Evolutionary conservation across 37 sponge, comb jelly and placozoan species (phyloP), one percentile per base, ranked within the genome.

Genomic region (Beroe forskalii): DNA sequence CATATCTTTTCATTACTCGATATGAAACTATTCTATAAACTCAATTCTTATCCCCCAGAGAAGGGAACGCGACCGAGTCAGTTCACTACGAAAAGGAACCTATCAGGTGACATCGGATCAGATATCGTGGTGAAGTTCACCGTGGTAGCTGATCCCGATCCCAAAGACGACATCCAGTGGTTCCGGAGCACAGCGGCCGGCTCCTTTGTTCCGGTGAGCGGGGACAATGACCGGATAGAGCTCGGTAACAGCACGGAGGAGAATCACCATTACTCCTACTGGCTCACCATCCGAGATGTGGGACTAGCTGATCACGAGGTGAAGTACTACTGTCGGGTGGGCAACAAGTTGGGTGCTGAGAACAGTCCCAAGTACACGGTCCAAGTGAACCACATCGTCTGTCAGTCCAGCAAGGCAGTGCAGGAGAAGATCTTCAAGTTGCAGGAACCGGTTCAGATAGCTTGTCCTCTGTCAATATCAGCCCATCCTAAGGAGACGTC

Each of bases 401-500:
- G 86, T 23, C 44, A 44, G 30, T 6, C 44, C 25, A 27, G 22
- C 31, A 80, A 80, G 55, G 43, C 48, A 48, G 30, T 20, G 27
- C 86, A 80, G 86, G 55, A 41, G 55, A 80, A 80, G 27, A 41
- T 38, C 1, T 80, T 80, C 86, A 80, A 80, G 24, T 4, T 80
- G 0, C 86, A 80, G 86, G 86, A 80, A 43, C 86, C 86, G 2
- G 86, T 25, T 48, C 86, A 80, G 55, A 80, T 80, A 41, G 86
- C 86, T 6, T 80, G 86, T 43, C 86, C 86, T 25, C 55, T 23
- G 25, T 41, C 55, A 24, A 6, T 42, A 24, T 80, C 86, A 1
- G 44, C 86, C 48, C 86, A 80, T 80, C 86, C 86, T 43, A 80
- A 23, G 28, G 28, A 8, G 0, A n/a, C 55, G 1, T 22, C 40